Evolutionary conservation across 2,797 vertebrate genomes (phyloP), one percentile per base, ranked within the genome.

Genomic region (Sebastes wilsoni): DNA sequence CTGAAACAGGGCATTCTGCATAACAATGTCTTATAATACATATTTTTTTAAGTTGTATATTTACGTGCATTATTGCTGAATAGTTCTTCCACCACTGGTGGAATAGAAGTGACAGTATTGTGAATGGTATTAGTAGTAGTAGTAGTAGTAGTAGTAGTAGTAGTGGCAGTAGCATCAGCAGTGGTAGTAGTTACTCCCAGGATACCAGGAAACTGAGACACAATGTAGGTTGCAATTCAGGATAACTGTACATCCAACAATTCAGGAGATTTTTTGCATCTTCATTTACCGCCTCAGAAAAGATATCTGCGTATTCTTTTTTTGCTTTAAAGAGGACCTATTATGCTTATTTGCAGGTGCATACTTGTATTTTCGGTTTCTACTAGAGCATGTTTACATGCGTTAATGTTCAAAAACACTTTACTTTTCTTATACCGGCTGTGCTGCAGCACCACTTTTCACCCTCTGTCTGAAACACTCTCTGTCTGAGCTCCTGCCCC

Each of bases 311-410:
- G 1, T 20, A 27, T 22, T 34, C 1, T 12, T 38, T 23, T 11
- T 13, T 55, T 38, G 28, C 38, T 7, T 46, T 6, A 46, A 16
- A 46, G 38, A 46, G 0, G 42, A 49, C 16, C 42, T 49, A 49
- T 20, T 18, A 49, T 49, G 16, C 42, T 18, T 49, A 49, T 49
- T 49, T 49, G 0, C 7, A 20, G 1, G 16, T 49, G 42, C 0
- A 49, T 49, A 49, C 42, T 8, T 49, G 42, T 20, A 49, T 49
- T 49, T 49, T 0, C 0, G 16, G 7, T 49, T 49, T 49, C 0
- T 49, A 49, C 7, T 8, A 18, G 7, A 49, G 16, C 42, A 49
- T 49, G 42, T 49, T 49, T 49, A 4, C 42, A 20, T 20, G 16
- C 3, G 3, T 18, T 49, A 49, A 49, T 49, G 42, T 20, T 49